Conservation (phyloP, 2,113 vertebrate genomes). For the Irena cyanogastra region DNA sequence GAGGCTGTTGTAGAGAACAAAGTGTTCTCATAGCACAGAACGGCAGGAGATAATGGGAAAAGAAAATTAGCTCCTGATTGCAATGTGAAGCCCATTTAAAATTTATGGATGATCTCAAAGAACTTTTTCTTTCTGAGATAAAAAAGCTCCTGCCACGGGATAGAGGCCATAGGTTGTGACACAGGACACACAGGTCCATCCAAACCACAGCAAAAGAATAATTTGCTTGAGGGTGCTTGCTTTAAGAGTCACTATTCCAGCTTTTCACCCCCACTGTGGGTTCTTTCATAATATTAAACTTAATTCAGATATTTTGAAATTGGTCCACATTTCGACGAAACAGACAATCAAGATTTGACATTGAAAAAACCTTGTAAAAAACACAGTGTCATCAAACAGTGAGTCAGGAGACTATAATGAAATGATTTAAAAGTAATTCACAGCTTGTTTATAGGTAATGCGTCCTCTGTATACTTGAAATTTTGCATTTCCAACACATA, state of each 20-base stretch:
- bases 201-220: background rate
- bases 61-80: slow-evolving; percentile 27
- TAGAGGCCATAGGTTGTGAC: background rate
- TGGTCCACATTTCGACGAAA: background rate
- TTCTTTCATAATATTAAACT: background rate
- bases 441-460: background rate
- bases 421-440: background rate
- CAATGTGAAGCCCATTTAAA: background rate
- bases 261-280: background rate
- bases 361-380: background rate
- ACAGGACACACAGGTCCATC: background rate
- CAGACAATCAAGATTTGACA: background rate
- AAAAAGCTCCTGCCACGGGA: background rate
- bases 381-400: background rate
- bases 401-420: background rate
- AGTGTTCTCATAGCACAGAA: background rate
- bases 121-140: background rate
- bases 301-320: background rate
- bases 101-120: slow-evolving; percentile 15
- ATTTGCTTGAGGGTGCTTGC: background rate
- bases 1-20: background rate
- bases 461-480: background rate
- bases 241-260: background rate
- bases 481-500: background rate
- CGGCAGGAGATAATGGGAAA: slow-evolving; percentile 4